phyloP scores from a whole-genome alignment of 2,797 vertebrate genomes.

The Rhinogobio ventralis region DNA sequence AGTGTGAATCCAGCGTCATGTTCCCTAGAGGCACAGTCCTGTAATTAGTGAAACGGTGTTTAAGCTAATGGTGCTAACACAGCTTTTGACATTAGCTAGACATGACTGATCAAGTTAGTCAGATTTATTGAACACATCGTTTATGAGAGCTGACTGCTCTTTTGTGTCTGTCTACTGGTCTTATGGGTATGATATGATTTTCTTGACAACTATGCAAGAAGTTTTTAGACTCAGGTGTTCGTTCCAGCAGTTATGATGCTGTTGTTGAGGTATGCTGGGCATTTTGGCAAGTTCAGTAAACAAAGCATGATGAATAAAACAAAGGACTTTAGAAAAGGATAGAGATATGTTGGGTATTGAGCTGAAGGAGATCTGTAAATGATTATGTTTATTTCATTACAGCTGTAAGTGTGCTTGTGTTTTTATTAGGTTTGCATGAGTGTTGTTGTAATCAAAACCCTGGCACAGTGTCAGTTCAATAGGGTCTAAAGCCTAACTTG shows the following conservation, averaged over 20 bases:
- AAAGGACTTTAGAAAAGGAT: neutral
- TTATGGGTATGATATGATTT: slow-evolving; percentile 13
- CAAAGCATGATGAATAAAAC: neutral
- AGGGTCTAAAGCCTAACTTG: neutral
- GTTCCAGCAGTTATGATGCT: slow-evolving; percentile 7
- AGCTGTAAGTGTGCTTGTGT: slow-evolving; percentile 14
- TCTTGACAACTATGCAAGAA: slow-evolving; percentile 15
- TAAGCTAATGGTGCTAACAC: neutral
- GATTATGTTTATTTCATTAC: slow-evolving; percentile 21
- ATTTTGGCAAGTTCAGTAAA: slow-evolving; percentile 9
- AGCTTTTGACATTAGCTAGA: neutral
- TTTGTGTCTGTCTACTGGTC: neutral
- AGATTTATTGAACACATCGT: slow-evolving; percentile 22
- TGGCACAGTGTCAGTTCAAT: slow-evolving; percentile 44
- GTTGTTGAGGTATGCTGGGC: slow-evolving; percentile 22
- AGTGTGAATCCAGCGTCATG: neutral
- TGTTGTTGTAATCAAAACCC: slow-evolving; percentile 48
- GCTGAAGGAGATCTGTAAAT: slow-evolving; percentile 44
- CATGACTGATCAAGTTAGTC: slow-evolving; percentile 26
- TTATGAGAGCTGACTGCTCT: slow-evolving; percentile 9
- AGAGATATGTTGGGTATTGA: neutral
- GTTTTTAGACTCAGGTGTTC: slow-evolving; percentile 14
- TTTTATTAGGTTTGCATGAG: slow-evolving; percentile 29
- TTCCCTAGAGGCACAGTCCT: slow-evolving; percentile 3
- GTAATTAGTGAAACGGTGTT: slow-evolving; percentile 10